phyloP scores from a whole-genome alignment of 2,797 vertebrate species.

The Sitta carolinensis region DNA sequence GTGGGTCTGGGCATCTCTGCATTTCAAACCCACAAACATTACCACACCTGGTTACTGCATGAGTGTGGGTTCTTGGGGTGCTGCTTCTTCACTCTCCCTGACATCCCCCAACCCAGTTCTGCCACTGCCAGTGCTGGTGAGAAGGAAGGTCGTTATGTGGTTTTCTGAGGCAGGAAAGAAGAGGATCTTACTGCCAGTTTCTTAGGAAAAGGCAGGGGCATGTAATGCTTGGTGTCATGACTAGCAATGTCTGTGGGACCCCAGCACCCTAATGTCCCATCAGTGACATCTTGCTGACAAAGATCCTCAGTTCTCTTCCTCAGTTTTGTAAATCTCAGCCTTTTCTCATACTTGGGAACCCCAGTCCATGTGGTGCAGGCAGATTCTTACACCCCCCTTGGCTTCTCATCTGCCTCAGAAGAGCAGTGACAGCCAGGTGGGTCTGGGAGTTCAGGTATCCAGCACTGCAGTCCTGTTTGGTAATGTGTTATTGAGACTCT shows the following conservation, averaged over 20 bases:
- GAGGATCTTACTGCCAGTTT: neutral
- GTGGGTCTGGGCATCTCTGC: slow-evolving; percentile 1
- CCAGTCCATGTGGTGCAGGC: neutral
- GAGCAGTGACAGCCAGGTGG: neutral
- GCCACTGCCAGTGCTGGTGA: neutral
- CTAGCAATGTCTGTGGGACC: neutral
- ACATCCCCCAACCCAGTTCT: neutral
- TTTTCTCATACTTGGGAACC: neutral
- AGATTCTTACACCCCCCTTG: neutral
- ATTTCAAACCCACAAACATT: neutral
- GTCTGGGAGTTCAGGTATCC: neutral
- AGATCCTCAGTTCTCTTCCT: neutral
- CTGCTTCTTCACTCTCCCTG: fast-evolving
- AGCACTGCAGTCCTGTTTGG: neutral
- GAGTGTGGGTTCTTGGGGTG: neutral
- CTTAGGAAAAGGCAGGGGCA: neutral
- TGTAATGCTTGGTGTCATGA: neutral
- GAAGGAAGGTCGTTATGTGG: neutral
- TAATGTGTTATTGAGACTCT: neutral
- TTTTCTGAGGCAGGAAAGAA: neutral
- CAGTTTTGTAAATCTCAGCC: neutral
- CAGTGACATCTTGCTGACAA: neutral
- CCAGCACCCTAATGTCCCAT: neutral
- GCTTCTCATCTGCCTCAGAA: neutral
- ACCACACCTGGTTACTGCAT: neutral